Percentiles rank a stretch among this genome's conserved stretches.
Evolutionary conservation across 2,888 invertebrate genomes (phyloP).

Genomic region (Cerastis rubricosa): DNA sequence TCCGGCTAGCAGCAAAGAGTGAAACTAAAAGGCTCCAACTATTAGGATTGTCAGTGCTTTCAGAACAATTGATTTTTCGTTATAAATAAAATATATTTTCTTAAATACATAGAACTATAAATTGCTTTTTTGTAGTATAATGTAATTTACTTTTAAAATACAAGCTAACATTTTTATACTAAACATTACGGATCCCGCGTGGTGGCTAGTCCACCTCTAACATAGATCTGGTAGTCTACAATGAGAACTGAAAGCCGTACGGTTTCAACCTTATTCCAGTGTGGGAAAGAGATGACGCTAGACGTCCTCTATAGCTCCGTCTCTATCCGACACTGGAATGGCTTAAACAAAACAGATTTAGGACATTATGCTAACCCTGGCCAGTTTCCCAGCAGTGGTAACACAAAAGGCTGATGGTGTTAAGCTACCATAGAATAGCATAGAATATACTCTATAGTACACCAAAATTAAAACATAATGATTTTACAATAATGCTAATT

Average conservation of each 20-base stretch:
- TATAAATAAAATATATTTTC: no score
- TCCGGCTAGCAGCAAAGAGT: background rate
- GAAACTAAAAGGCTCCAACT: background rate
- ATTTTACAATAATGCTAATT: no score
- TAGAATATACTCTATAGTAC: no score
- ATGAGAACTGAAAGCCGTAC: background rate
- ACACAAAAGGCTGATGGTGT: background rate
- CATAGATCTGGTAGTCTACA: background rate
- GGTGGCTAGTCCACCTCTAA: background rate
- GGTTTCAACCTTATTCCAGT: background rate
- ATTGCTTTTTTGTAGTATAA: background rate
- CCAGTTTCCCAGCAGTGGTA: background rate
- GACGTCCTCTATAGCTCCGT: background rate
- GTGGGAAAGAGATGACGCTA: background rate
- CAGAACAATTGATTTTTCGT: background rate
- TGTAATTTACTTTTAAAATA: background rate
- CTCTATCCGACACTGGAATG: background rate
- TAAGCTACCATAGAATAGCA: background rate
- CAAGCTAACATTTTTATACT: background rate
- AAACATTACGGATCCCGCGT: background rate
- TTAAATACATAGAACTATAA: background rate
- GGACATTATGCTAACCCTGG: no score
- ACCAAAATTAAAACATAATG: no score
- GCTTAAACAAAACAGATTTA: background rate
- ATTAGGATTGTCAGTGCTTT: background rate